phyloP scores from a whole-genome alignment of 1,140 invertebrate genomes.

The Drosophila ohnishii region DNA sequence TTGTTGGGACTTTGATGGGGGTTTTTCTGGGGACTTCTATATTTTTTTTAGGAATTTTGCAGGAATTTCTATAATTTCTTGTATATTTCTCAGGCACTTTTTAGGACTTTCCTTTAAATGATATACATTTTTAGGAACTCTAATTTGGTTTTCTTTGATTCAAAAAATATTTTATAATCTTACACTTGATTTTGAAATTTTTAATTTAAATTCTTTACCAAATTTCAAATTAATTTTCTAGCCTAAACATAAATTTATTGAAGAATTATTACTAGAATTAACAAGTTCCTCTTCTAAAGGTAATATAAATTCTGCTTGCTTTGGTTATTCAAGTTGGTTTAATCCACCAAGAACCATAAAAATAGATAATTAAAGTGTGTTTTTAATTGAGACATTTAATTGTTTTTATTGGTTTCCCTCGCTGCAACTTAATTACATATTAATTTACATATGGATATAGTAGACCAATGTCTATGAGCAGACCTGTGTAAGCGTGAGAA shows the following conservation, averaged over 20 bases:
- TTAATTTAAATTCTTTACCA: background rate
- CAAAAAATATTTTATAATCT: background rate
- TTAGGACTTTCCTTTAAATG: too few species aligned
- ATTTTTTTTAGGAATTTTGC: too few species aligned
- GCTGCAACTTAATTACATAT: slow-evolving; percentile 19
- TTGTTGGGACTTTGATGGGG: too few species aligned
- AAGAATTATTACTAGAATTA: background rate
- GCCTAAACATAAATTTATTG: background rate
- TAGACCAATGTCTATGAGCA: background rate
- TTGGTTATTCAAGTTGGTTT: background rate
- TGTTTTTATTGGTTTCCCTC: background rate
- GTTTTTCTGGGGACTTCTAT: too few species aligned
- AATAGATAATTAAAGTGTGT: slow-evolving; percentile 9
- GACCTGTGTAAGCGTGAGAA: slow-evolving; percentile 7
- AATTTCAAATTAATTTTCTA: background rate
- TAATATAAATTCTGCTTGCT: too few species aligned
- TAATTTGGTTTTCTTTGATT: background rate
- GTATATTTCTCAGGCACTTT: too few species aligned
- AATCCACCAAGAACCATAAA: slow-evolving; percentile 3
- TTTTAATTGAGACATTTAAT: slow-evolving; percentile 13
- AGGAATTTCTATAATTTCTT: too few species aligned
- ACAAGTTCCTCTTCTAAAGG: background rate
- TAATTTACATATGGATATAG: slow-evolving; percentile 12
- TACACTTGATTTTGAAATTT: background rate
- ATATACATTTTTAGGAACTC: background rate